Evolutionary conservation across 1,140 invertebrate genomes (phyloP), one percentile per base, ranked within the genome.

Genomic region (Drosophila navojoa): DNA sequence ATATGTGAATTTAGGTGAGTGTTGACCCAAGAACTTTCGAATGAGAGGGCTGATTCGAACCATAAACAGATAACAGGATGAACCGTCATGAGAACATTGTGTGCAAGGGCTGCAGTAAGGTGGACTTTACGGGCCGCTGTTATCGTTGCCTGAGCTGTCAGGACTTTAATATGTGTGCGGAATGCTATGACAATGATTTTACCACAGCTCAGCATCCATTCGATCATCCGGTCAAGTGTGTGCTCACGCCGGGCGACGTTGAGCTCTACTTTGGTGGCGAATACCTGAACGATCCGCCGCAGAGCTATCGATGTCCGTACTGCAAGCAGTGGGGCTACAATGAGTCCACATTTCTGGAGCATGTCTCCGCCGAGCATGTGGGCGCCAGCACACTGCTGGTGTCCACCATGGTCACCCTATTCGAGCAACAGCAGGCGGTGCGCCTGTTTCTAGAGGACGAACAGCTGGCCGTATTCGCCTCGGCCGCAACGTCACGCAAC

Each of bases 291-390:
- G 80, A 90, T 70, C 79, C 79, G 38, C 84, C 84, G 47, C 84
- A 87, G 44, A 87, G 84, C 57, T 87, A 87, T 25, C 67, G 84
- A 11, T 87, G 84, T 35, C 84, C 84, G 0, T 87, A 87, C 61
- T 87, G 84, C 68, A 87, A 87, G 53, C 52, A 62, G 10, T 87
- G 84, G 84, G 84, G 84, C 55, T 84, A 68, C 53, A 90, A 80
- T 42, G 84, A 87, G 73, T 84, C 85, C 16, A 84, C 79, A 29
- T 89, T 87, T 25, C 44, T 87, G 55, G 85, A 84, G 64, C 84
- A 87, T 11, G 60, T 87, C 0, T 84, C 84, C 0, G 62, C 73
- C 0, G 32, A 70, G 60, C 84, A 87, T 49, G 53, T 63, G 1
- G 50, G 44, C 10, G 84, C 85, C 25, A 89, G 77, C 16, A 61